phyloP scores from a whole-genome alignment of 2,113 vertebrate genomes.

The Condylura cristata region DNA sequence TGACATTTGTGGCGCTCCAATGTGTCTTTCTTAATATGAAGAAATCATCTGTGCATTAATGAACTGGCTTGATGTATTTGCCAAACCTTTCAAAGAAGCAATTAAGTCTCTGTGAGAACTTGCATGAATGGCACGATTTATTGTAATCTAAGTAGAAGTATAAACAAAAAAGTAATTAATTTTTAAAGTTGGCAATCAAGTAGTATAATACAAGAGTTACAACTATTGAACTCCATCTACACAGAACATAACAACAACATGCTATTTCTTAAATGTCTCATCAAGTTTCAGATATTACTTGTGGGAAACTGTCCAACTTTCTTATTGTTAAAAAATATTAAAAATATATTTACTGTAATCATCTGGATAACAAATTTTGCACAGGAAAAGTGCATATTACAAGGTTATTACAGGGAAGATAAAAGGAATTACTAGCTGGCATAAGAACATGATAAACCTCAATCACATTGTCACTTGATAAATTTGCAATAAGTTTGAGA shows the following conservation, averaged over 20 bases:
- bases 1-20: constrained; percentile 68
- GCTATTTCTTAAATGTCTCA: constrained; percentile 39
- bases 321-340: constrained; percentile 15
- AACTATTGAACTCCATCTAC: constrained; percentile 18
- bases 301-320: constrained; percentile 31
- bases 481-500: not conserved
- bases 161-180: constrained; percentile 79
- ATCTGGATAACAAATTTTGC: constrained; percentile 38
- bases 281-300: constrained; percentile 46
- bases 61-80: constrained; percentile 75
- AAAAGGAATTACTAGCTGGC: not conserved
- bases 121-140: constrained; percentile 69
- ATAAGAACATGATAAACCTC: not conserved
- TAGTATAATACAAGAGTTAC: not conserved
- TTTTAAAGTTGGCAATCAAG: constrained; percentile 69
- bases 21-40: constrained; percentile 71
- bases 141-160: constrained; percentile 63
- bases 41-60: constrained; percentile 75
- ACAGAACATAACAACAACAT: not conserved
- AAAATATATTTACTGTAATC: not conserved
- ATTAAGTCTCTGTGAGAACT: constrained; percentile 69
- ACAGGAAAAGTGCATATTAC: constrained; percentile 24
- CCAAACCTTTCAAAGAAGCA: constrained; percentile 72
- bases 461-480: not conserved
- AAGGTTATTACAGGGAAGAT: not conserved